Evolutionary conservation across 2,888 invertebrate genomes (phyloP), one percentile per base, ranked within the genome.

Genomic region (Mesorhabditis belari): DNA sequence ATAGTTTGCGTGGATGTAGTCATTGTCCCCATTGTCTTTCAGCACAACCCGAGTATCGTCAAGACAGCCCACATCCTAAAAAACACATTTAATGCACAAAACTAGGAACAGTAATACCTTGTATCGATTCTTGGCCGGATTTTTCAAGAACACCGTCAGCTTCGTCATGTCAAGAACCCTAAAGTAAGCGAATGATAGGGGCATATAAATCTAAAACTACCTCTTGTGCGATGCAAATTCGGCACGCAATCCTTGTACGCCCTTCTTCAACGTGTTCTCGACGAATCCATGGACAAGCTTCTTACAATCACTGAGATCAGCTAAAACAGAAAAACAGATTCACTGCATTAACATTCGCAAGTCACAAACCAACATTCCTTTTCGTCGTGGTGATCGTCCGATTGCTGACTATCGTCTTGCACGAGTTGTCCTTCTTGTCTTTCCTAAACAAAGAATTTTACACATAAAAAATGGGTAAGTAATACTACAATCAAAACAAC

Each of bases 1-100:
- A 64, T 64, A 75, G 17, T 63, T 67, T 1, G 76, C 76, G 52
- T 76, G 73, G 55, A 76, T 76, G 62, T 73, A 76, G 58, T 74
- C 72, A 9, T 64, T 49, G 4, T 65, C 62, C n/a, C 27, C 64
- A 17, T 63, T 60, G 57, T 63, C 60, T 51, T 70, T 71, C 27
- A 73, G 62, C 6, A 73, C 57, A 12, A 73, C 70, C n/a, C 70
- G 67, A 3, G 68, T 67, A 51, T 64, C 59, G 19, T 73, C 70
- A 51, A 66, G 55, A 55, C 73, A 71, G 3, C 55, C 44, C 0
- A 73, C 73, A 49, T 73, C 73, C 19, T 60, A 29, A 35, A 63
- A 65, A 12, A 62, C 49, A 17, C 54, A 62, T 25, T 9, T 55
- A 9, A n/a, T n/a, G n/a, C n/a, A n/a, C n/a, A n/a, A n/a, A n/a